Percentiles rank a stretch among this genome's conserved stretches.
Conservation (phyloP, 2,113 vertebrate species). For the Egretta garzetta region DNA sequence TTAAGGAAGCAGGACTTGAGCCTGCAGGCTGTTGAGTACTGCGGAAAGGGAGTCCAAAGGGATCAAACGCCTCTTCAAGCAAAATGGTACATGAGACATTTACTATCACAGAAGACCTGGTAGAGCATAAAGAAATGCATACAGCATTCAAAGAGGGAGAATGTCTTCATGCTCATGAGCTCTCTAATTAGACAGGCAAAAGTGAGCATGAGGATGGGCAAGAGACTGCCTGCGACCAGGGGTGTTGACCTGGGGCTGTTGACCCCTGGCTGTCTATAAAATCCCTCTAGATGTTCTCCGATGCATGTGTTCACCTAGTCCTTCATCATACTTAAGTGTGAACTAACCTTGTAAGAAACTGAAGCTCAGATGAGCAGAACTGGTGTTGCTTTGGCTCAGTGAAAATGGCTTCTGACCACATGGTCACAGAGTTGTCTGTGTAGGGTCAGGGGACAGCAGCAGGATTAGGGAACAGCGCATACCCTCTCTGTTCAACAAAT, state of each 20-base stretch:
- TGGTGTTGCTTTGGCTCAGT: background rate
- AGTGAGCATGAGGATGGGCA: background rate
- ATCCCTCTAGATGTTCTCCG: rapidly evolving
- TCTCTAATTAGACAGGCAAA: background rate
- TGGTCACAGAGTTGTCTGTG: background rate
- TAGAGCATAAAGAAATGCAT: background rate
- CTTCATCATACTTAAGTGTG: background rate
- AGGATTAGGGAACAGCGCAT: background rate
- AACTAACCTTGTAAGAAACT: background rate
- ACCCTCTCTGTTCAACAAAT: background rate
- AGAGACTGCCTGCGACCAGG: background rate
- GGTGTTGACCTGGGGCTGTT: background rate
- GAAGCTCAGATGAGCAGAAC: background rate
- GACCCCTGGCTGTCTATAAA: background rate
- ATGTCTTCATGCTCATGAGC: background rate
- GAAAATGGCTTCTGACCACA: background rate
- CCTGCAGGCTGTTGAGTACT: background rate
- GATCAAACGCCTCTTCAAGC: background rate
- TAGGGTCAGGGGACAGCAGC: background rate
- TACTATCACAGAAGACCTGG: background rate
- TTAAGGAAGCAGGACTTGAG: background rate
- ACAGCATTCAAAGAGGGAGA: background rate
- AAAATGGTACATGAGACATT: background rate
- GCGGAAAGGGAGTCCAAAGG: background rate
- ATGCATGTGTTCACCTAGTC: background rate